These are phyloP conservation scores for Crypturellus tataupa DNA, from an alignment of 2,797 vertebrate species.

Conservation along the genomic window DNA sequence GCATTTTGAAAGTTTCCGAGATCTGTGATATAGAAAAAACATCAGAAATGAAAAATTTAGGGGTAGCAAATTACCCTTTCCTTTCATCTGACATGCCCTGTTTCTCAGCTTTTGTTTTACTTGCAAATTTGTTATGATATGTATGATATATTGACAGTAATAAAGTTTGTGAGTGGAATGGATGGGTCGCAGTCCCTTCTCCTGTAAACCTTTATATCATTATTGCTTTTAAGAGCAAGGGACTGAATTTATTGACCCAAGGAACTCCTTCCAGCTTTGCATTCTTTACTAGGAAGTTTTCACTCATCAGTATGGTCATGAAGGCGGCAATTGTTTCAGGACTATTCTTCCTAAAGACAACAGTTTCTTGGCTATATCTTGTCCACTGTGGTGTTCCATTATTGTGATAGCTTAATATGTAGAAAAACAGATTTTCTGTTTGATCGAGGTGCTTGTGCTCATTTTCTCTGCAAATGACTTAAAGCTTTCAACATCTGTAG, in stretches of 20 bases:
- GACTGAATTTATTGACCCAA: neutral
- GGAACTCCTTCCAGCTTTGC: neutral
- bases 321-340: neutral
- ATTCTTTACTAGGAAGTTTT: neutral
- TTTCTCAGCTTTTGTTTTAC: neutral
- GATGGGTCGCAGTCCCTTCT: neutral
- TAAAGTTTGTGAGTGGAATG: neutral
- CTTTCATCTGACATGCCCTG: neutral
- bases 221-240: neutral
- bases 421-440: neutral
- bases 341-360: neutral
- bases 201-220: neutral
- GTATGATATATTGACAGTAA: neutral
- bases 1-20: neutral
- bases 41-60: neutral
- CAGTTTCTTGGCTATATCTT: neutral
- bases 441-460: neutral
- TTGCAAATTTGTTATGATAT: neutral
- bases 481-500: neutral
- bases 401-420: neutral
- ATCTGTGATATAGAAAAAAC: neutral
- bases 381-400: neutral
- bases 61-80: neutral
- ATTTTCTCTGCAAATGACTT: neutral
- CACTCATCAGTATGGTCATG: rapidly evolving